Percentiles rank a stretch among this genome's conserved stretches.
Conservation (phyloP, 2,888 invertebrate species). For the Tuberolachnus salignus region DNA sequence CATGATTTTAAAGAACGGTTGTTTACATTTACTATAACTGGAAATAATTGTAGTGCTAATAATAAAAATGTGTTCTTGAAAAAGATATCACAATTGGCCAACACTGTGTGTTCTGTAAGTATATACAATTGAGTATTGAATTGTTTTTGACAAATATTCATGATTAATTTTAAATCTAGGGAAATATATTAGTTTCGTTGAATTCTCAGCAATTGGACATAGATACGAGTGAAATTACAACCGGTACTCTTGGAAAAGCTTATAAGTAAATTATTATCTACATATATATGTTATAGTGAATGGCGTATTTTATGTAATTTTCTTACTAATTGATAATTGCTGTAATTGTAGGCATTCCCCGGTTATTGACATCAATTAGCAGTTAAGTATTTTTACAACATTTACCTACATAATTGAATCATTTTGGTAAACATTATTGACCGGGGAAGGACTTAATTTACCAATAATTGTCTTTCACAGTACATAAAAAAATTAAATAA, state of each 20-base stretch:
- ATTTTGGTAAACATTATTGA: too few relatives aligned
- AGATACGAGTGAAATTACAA: constrained; percentile 84
- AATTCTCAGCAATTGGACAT: constrained; percentile 85
- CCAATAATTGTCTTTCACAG: too few relatives aligned
- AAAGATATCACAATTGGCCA: constrained; percentile 86
- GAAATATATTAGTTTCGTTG: constrained; percentile 77
- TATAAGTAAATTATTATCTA: constrained; percentile 74
- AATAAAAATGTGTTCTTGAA: constrained; percentile 83
- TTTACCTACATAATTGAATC: too few relatives aligned
- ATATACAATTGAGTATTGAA: constrained; percentile 34
- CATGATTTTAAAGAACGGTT: constrained; percentile 85
- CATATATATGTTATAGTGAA: too few relatives aligned
- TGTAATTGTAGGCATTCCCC: too few relatives aligned
- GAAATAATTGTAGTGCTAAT: constrained; percentile 70
- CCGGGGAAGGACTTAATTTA: too few relatives aligned
- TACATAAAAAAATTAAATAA: too few relatives aligned
- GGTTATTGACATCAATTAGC: too few relatives aligned
- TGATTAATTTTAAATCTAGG: constrained; percentile 67
- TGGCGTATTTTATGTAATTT: too few relatives aligned
- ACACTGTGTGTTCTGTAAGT: constrained; percentile 91
- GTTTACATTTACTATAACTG: constrained; percentile 84
- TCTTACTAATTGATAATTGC: too few relatives aligned
- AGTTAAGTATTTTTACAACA: too few relatives aligned
- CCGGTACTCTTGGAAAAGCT: constrained; percentile 88
- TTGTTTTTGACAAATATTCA: neutral